Base-by-base conservation (phyloP, 2,113 vertebrate species). In the Paralichthys olivaceus region DNA sequence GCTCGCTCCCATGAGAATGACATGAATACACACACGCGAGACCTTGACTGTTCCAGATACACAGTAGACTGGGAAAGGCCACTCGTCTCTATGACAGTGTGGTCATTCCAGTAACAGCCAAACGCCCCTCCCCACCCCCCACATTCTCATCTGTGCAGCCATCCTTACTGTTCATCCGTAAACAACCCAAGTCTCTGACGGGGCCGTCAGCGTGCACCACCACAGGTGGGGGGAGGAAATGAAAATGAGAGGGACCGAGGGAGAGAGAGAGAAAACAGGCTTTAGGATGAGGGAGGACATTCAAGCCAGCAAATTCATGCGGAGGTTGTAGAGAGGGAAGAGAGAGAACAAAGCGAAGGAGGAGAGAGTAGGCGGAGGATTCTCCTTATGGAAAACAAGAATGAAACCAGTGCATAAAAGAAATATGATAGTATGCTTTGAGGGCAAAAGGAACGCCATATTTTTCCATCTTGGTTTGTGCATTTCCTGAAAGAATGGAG, bases 171-270 rank as follows among this genome's bases (percentile, higher is more conserved):
- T 83, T 62, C 34, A 43, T 87, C 77, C 84, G 84, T 70, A 87
- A 86, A 87, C 82, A 87, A 75, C 76, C 81, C 62, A 53, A 57
- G 69, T 75, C 69, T 71, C 68, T 86, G 86, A 85, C 84, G 79
- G 61, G 45, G 59, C 72, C 80, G 83, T 77, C 80, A 80, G 79
- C 20, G 25, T 64, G 66, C 66, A 65, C 75, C 69, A 76, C 58
- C 74, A 75, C 82, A 91, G 79, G 82, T 75, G 80, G 84, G 85
- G 85, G 86, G 72, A 84, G 71, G 72, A 62, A 54, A n/a, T 34
- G 37, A 80, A 73, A 75, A 67, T 14, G 26, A 79, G 57, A 82
- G 56, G 59, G 59, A 71, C 29, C 54, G 45, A 61, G 34, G 64
- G 69, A 54, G 53, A 20, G 4, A 26, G 7, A 19, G 45, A 19